Base-by-base conservation (phyloP, 2,113 vertebrate species). In the Callithrix jacchus region DNA sequence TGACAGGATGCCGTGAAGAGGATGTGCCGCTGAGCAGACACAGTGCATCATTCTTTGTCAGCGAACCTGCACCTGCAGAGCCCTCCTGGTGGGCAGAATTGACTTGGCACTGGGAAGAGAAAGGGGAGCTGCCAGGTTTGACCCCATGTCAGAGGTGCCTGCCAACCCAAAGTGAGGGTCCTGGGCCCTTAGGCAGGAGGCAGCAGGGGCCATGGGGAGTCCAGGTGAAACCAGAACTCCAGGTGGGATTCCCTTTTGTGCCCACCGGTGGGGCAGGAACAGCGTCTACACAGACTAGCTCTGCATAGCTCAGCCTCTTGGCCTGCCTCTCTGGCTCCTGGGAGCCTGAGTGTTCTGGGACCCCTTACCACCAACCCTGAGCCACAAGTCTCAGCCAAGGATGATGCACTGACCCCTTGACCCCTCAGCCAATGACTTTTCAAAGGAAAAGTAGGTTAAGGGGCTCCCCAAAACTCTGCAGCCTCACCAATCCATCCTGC, bases 281-380 rank as follows among this genome's bases (percentile, higher is more conserved):
- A 42, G 7, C 8, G 1, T 47, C 68, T 20, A 9, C 2, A 14
- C n/a, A 18, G 70, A 80, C 49, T 42, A 25, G 37, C n/a, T n/a
- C 21, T 13, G 23, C 11, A 35, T 30, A 12, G 8, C 56, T 61
- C 13, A 40, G 30, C 11, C n/a, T 20, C 14, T 27, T 23, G 58
- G 35, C 52, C 81, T 21, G n/a, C 35, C 0, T n/a, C 13, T 40
- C 8, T 0, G 47, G 42, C 37, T 49, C 47, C 70, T 30, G 11
- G 35, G 25, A 61, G 14, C 37, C 0, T 6, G 0, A 83, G 47
- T 10, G 0, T 35, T 23, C 40, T 3, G 2, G 73, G n/a, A 27
- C 21, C 17, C 13, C 3, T 2, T n/a, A 9, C 18, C 6, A 1
- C 35, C 35, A 42, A 80, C 4, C 25, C 42, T 52, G 0, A 6